Conservation (phyloP, 1,140 invertebrate species). For the Oryctes rhinoceros region DNA sequence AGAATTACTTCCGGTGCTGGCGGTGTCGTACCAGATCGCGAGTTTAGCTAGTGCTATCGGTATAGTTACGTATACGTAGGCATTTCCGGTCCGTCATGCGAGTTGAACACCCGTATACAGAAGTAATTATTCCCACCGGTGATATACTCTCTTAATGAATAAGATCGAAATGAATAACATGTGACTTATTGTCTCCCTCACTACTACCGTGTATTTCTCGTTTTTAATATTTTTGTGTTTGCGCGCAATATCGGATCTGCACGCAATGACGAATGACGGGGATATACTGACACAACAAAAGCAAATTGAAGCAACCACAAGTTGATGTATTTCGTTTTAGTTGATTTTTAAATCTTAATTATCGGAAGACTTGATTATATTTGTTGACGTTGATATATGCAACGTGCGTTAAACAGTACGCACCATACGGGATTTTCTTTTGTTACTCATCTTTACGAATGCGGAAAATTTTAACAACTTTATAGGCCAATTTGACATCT, state of each 20-base stretch:
- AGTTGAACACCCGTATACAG: conserved; percentile 43
- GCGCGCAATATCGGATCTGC: background rate
- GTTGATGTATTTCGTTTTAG: too few relatives aligned
- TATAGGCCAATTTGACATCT: too few relatives aligned
- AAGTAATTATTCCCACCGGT: conserved; percentile 40
- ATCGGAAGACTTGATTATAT: too few relatives aligned
- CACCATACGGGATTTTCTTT: too few relatives aligned
- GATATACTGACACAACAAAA: too few relatives aligned
- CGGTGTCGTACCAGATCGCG: conserved; percentile 41
- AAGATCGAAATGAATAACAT: conserved; percentile 38
- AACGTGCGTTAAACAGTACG: too few relatives aligned
- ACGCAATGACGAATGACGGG: background rate
- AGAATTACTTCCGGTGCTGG: conserved; percentile 40
- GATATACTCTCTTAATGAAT: conserved; percentile 43
- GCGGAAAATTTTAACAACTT: too few relatives aligned
- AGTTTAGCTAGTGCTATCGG: background rate
- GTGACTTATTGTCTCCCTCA: conserved; percentile 21
- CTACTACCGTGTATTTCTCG: background rate
- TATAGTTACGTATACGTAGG: conserved; percentile 13
- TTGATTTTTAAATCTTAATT: too few relatives aligned
- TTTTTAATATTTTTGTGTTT: background rate
- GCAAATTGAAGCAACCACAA: too few relatives aligned
- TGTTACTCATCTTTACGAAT: too few relatives aligned
- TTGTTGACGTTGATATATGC: too few relatives aligned
- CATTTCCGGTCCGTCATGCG: conserved; percentile 45